Conservation (phyloP, 2,888 invertebrate species). For the Macaria notata region DNA sequence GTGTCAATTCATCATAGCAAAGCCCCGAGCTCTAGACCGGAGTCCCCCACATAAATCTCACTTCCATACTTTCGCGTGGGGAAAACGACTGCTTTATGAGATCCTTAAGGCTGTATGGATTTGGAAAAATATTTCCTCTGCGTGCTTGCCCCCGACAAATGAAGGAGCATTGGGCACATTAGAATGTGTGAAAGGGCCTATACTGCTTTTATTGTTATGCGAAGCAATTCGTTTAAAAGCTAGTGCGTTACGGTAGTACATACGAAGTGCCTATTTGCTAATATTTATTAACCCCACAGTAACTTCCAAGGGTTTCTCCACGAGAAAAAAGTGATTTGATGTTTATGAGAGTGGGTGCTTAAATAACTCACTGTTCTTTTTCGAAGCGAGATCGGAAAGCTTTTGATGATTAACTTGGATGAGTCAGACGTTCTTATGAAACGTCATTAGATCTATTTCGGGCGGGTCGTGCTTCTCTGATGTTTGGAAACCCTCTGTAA, state of each 20-base stretch:
- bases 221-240: constrained; percentile 82
- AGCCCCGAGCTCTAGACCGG: constrained; percentile 76
- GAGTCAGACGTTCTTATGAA: constrained; percentile 29
- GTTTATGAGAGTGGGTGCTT: constrained; percentile 46
- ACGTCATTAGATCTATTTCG: constrained; percentile 45
- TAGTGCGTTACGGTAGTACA: constrained; percentile 71
- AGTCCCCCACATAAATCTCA: constrained; percentile 81
- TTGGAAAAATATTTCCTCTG: constrained; percentile 81
- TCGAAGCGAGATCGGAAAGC: constrained; percentile 19
- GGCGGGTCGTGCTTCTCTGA: constrained; percentile 41
- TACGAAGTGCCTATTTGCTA: constrained; percentile 76
- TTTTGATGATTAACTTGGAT: constrained; percentile 25
- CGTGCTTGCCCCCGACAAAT: constrained; percentile 80
- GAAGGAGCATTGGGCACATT: constrained; percentile 78
- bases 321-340: constrained; percentile 56
- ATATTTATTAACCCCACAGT: constrained; percentile 69
- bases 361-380: constrained; percentile 28
- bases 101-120: constrained; percentile 83
- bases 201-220: constrained; percentile 79
- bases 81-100: constrained; percentile 82
- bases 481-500: constrained; percentile 53
- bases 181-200: constrained; percentile 80
- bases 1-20: constrained; percentile 82
- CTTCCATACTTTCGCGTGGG: constrained; percentile 81
- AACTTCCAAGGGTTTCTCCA: constrained; percentile 48